phyloP scores from a whole-genome alignment of 2,797 vertebrate genomes.

The Synaphobranchus kaupii region DNA sequence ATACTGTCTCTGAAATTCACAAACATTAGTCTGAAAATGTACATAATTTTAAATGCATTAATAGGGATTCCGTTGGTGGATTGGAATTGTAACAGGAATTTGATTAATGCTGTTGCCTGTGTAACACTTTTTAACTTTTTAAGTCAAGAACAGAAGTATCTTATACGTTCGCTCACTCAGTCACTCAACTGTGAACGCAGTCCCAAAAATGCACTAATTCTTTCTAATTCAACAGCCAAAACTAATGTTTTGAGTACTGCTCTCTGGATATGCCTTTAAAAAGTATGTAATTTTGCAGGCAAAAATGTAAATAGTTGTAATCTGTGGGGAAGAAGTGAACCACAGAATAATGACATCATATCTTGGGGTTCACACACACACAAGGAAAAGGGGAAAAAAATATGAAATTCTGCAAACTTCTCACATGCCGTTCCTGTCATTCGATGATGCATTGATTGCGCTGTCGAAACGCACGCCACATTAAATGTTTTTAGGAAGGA shows the following conservation, averaged over 20 bases:
- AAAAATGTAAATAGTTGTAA: neutral
- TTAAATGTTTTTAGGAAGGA: neutral
- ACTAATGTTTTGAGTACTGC: neutral
- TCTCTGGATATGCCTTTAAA: conserved; percentile 22
- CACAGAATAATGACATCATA: neutral
- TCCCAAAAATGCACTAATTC: neutral
- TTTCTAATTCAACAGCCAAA: neutral
- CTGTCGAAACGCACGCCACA: neutral
- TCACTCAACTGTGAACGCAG: conserved; percentile 33
- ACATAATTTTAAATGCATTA: neutral
- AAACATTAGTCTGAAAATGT: neutral
- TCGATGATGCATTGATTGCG: neutral
- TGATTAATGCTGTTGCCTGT: conserved; percentile 46
- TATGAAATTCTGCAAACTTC: neutral
- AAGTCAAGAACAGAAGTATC: conserved; percentile 53
- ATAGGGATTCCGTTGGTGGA: neutral
- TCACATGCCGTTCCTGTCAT: neutral
- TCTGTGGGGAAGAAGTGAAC: neutral
- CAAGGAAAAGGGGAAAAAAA: neutral
- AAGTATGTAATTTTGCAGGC: neutral
- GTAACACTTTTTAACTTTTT: conserved; percentile 16
- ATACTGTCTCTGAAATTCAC: neutral
- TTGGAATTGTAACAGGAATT: conserved; percentile 15
- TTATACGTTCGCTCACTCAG: conserved; percentile 37
- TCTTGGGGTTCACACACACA: conserved; percentile 1